These are phyloP conservation scores for Eupithecia subfuscata DNA, from an alignment of 2,888 invertebrate species.

Conservation along the genomic window DNA sequence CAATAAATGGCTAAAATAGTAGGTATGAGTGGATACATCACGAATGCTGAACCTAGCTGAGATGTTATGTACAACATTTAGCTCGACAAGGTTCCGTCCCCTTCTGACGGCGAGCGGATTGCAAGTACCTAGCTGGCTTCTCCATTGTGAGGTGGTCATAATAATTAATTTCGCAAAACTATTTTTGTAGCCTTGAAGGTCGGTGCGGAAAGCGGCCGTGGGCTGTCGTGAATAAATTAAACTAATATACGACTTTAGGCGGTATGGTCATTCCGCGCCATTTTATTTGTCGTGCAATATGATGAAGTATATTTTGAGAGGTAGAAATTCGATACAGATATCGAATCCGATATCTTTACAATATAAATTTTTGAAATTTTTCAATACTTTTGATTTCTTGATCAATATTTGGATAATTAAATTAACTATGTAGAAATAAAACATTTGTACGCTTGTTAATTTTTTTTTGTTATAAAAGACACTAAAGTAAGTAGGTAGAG, in stretches of 20 bases:
- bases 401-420: not conserved
- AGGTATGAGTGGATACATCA: too few species aligned
- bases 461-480: not conserved
- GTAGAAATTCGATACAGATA: not conserved
- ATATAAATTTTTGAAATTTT: not conserved
- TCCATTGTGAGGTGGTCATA: not conserved
- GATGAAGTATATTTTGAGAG: constrained; percentile 5
- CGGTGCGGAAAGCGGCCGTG: constrained; percentile 35
- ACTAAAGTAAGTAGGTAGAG: not conserved
- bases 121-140: not conserved
- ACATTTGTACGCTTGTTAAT: not conserved
- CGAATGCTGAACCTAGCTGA: not conserved
- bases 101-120: not conserved
- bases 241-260: constrained; percentile 21
- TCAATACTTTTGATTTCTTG: not conserved
- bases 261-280: constrained; percentile 13
- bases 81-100: not conserved
- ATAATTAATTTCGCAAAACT: constrained; percentile 36
- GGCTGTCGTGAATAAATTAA: constrained; percentile 33
- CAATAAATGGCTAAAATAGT: not conserved
- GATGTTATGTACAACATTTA: not conserved
- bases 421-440: not conserved
- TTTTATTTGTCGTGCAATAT: not conserved
- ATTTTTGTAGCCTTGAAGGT: constrained; percentile 36
- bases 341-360: not conserved